Evolutionary conservation across 2,888 invertebrate genomes (phyloP).

Genomic region (Syrphus vitripennis): DNA sequence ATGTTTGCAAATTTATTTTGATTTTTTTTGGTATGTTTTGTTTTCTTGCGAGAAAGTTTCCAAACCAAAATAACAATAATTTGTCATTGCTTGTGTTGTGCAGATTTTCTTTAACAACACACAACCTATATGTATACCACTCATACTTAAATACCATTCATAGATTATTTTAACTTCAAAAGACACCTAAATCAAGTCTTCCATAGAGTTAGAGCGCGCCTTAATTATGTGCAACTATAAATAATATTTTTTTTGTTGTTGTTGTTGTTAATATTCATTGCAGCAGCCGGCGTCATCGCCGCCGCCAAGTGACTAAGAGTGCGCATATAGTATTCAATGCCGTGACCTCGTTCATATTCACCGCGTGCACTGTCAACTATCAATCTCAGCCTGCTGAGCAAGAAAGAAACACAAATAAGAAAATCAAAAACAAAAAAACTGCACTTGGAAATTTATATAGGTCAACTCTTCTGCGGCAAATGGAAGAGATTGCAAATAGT

Average conservation of each 20-base stretch:
- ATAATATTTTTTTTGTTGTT: conserved; percentile 50
- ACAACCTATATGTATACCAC: neutral
- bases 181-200: conserved; percentile 41
- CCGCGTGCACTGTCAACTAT: conserved; percentile 64
- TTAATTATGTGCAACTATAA: conserved; percentile 69
- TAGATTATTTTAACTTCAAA: conserved; percentile 28
- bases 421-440: conserved; percentile 14
- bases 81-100: conserved; percentile 29
- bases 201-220: conserved; percentile 20
- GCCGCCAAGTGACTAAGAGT: conserved; percentile 46
- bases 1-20: conserved; percentile 48
- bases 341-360: conserved; percentile 66
- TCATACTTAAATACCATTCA: neutral
- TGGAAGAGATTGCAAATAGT: conserved; percentile 58
- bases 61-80: conserved; percentile 20
- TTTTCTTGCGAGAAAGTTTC: conserved; percentile 55
- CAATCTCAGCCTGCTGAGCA: conserved; percentile 50
- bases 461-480: conserved; percentile 58
- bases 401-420: neutral
- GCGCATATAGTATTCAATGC: conserved; percentile 56
- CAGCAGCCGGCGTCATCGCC: neutral
- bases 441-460: conserved; percentile 45
- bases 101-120: conserved; percentile 5
- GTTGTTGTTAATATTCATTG: conserved; percentile 18
- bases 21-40: neutral